These are phyloP conservation scores for Delia radicum DNA, from an alignment of 1,140 invertebrate species.

Conservation along the genomic window DNA sequence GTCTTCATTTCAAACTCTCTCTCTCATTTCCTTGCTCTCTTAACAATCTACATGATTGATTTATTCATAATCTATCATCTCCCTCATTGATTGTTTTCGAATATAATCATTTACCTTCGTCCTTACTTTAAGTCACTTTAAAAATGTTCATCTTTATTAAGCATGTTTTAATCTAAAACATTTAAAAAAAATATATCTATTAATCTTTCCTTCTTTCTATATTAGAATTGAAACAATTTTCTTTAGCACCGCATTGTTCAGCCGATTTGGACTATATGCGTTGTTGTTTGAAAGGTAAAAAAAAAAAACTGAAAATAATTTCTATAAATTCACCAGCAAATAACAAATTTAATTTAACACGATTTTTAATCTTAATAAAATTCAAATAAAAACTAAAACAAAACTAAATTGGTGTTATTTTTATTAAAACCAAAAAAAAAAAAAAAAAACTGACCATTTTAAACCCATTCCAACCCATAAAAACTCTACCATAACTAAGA, in stretches of 20 bases:
- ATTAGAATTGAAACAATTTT: conserved; percentile 50
- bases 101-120: no score
- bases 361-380: not conserved
- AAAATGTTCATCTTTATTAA: no score
- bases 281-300: conserved; percentile 55
- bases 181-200: not conserved
- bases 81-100: no score
- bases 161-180: no score
- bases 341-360: not conserved
- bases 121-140: no score
- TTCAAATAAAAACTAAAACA: not conserved
- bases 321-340: not conserved
- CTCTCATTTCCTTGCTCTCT: no score
- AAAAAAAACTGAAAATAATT: conserved; percentile 1
- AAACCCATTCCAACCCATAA: not conserved
- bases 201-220: conserved; percentile 19
- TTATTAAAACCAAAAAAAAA: not conserved
- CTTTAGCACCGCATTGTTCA: conserved; percentile 51
- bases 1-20: no score
- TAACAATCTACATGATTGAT: no score
- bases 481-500: not conserved
- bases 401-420: not conserved
- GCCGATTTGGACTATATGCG: conserved; percentile 55
- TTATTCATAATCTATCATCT: no score
- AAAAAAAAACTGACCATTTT: not conserved